Conservation (phyloP, 2,888 invertebrate genomes). For the Heliconius hortense region DNA sequence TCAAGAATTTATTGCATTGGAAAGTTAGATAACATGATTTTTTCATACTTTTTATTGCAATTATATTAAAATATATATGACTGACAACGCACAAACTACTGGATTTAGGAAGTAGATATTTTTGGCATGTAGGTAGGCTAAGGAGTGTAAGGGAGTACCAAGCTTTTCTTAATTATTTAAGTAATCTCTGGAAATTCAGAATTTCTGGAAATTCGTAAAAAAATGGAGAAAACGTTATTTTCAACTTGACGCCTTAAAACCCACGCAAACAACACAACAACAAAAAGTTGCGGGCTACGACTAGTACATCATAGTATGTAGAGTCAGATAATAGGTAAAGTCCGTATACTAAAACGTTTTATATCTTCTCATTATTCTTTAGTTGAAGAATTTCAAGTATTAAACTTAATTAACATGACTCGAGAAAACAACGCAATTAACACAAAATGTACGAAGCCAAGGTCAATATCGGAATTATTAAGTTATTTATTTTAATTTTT, state of each 20-base stretch:
- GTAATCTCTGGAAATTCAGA: too few relatives aligned
- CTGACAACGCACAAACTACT: too few relatives aligned
- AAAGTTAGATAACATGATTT: background rate
- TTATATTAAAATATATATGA: background rate
- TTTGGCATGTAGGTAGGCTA: too few relatives aligned
- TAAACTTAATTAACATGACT: constrained; percentile 26
- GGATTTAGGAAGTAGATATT: too few relatives aligned
- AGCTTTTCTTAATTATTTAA: too few relatives aligned
- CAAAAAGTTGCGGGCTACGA: background rate
- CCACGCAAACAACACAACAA: background rate
- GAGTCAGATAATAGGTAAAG: background rate
- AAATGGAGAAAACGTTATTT: too few relatives aligned
- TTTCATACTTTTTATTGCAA: background rate
- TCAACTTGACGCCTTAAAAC: background rate
- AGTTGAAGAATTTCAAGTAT: constrained; percentile 10
- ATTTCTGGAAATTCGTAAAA: too few relatives aligned
- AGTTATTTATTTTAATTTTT: constrained; percentile 4
- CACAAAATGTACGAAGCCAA: constrained; percentile 32
- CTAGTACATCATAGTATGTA: background rate
- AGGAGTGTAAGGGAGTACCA: too few relatives aligned
- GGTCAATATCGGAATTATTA: constrained; percentile 26
- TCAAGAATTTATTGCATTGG: background rate
- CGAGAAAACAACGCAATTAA: constrained; percentile 27
- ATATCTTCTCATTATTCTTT: background rate
- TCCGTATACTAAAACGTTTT: background rate